Evolutionary conservation across 1,140 invertebrate species (phyloP).

Genomic region (Ceratina calcarata): DNA sequence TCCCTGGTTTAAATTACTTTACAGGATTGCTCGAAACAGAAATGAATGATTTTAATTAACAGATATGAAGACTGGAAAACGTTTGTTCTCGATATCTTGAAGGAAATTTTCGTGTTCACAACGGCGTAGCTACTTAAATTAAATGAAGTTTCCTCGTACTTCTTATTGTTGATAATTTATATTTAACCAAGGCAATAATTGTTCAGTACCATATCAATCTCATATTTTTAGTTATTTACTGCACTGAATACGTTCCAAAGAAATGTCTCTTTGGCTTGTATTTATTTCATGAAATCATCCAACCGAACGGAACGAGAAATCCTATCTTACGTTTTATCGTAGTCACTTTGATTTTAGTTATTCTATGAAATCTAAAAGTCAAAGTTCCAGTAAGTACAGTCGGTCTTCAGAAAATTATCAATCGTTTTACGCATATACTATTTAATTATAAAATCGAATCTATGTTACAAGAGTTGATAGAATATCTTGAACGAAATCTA

Average conservation of each 20-base stretch:
- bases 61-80: neutral
- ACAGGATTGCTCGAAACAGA: neutral
- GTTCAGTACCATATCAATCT: no score
- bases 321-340: constrained; percentile 3
- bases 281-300: neutral
- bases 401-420: neutral
- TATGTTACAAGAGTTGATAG: neutral
- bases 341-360: neutral
- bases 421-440: neutral
- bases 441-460: neutral
- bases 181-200: neutral
- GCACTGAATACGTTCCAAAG: no score
- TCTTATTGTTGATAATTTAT: no score
- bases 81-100: no score
- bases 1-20: neutral
- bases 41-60: neutral
- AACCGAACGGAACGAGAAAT: constrained; percentile 23
- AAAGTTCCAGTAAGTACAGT: constrained; percentile 37
- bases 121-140: neutral
- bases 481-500: neutral
- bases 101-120: neutral
- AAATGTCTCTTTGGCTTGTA: neutral
- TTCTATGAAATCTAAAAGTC: constrained; percentile 28
- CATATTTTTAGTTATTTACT: no score
- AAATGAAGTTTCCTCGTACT: neutral